phyloP scores from a whole-genome alignment of 2,888 invertebrate genomes.

The Portevinia maculata region DNA sequence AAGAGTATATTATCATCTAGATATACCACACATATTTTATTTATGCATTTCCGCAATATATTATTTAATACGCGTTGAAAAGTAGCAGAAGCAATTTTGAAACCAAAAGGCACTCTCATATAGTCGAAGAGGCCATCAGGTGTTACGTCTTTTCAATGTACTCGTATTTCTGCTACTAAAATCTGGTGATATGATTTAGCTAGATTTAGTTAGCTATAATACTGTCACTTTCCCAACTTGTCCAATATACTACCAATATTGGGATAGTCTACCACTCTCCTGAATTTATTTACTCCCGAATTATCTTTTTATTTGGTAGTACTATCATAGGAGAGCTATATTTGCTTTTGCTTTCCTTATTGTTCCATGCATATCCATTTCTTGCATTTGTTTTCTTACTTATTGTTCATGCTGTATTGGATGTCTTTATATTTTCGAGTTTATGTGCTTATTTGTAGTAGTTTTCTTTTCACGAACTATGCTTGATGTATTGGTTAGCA shows the following conservation, averaged over 20 bases:
- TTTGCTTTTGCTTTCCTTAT: slow-evolving; percentile 15
- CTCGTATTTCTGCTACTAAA: no score
- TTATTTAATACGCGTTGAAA: no score
- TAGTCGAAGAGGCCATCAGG: slow-evolving; percentile 54
- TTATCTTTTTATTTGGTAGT: slow-evolving; percentile 19
- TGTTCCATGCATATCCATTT: slow-evolving; percentile 31
- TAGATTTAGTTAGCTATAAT: slow-evolving; percentile 34
- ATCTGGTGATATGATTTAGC: slow-evolving; percentile 38
- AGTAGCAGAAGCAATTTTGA: slow-evolving; percentile 48
- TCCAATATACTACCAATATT: slow-evolving; percentile 29
- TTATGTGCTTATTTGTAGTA: slow-evolving; percentile 18
- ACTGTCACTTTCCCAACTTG: slow-evolving; percentile 22
- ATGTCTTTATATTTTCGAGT: background rate
- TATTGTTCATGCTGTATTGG: slow-evolving; percentile 22
- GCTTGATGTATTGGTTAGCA: background rate
- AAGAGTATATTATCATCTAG: no score
- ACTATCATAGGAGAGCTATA: slow-evolving; percentile 26
- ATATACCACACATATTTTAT: no score
- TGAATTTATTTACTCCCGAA: slow-evolving; percentile 14
- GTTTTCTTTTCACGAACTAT: background rate
- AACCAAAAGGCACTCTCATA: slow-evolving; percentile 61
- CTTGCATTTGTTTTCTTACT: slow-evolving; percentile 3
- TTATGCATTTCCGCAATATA: no score
- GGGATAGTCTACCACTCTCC: background rate
- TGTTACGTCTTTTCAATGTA: slow-evolving; percentile 64